Percentiles rank a stretch among this genome's conserved stretches.
Conservation (phyloP, 2,113 vertebrate species). For the Rhinolophus sinicus region DNA sequence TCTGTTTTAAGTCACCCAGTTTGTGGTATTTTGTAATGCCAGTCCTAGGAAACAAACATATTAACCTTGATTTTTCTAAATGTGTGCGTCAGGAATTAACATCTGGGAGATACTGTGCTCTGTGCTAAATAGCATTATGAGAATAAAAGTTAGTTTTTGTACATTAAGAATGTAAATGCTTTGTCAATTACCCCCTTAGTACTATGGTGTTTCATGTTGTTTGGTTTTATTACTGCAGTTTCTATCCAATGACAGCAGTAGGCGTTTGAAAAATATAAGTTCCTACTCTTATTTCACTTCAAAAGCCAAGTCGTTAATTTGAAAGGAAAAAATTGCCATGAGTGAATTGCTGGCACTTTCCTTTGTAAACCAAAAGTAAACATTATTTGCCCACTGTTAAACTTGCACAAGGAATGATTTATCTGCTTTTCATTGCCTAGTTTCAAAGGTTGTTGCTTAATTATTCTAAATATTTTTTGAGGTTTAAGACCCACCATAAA, state of each 20-base stretch:
- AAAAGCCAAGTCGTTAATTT: not conserved
- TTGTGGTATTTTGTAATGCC: not conserved
- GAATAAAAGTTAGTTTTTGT: not conserved
- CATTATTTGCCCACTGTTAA: not conserved
- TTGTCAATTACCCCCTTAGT: not conserved
- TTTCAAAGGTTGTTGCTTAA: not conserved
- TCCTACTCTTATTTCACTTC: not conserved
- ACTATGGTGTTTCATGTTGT: not conserved
- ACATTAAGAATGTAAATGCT: not conserved
- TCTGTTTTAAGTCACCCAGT: not conserved
- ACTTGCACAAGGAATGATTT: not conserved
- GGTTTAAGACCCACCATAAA: not conserved
- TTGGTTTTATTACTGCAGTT: not conserved
- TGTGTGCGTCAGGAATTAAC: not conserved
- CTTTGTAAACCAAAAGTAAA: constrained; percentile 41
- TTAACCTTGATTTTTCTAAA: not conserved
- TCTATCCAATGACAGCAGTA: not conserved
- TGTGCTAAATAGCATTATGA: not conserved
- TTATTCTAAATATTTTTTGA: not conserved
- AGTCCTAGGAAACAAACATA: not conserved
- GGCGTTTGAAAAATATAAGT: not conserved
- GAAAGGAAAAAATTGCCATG: not conserved
- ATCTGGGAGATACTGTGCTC: not conserved
- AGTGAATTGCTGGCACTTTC: not conserved
- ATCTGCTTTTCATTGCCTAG: not conserved